These are phyloP conservation scores for Anomalospiza imberbis DNA, from an alignment of 2,797 vertebrate species.

Conservation along the genomic window DNA sequence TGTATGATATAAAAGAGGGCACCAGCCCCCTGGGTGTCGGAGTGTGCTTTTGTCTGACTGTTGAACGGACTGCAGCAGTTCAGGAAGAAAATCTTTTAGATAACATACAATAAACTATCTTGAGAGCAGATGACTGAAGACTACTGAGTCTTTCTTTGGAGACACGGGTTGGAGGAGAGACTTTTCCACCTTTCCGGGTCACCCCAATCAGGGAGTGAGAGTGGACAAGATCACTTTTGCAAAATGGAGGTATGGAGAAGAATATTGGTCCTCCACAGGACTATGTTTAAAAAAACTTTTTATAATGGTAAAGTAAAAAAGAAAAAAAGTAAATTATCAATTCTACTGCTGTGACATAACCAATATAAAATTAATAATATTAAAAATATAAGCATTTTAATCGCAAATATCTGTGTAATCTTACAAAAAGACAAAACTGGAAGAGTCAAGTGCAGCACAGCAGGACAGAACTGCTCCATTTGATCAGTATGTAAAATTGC, in stretches of 20 bases:
- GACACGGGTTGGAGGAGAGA: too few species aligned
- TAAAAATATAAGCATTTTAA: neutral
- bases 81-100: too few species aligned
- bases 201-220: too few species aligned
- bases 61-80: too few species aligned
- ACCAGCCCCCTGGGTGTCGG: too few species aligned
- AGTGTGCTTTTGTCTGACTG: too few species aligned
- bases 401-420: neutral
- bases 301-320: neutral
- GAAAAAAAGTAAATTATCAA: neutral
- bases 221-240: too few species aligned
- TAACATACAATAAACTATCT: too few species aligned
- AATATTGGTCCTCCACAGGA: neutral
- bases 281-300: neutral
- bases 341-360: neutral
- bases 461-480: neutral
- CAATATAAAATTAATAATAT: neutral
- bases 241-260: neutral
- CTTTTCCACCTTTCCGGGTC: too few species aligned
- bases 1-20: too few species aligned
- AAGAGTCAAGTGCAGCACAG: neutral
- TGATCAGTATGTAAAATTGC: neutral
- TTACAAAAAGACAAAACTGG: neutral
- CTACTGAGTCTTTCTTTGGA: too few species aligned
- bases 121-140: too few species aligned